phyloP scores from a whole-genome alignment of 2,113 vertebrate species.

The Gymnorhina tibicen region DNA sequence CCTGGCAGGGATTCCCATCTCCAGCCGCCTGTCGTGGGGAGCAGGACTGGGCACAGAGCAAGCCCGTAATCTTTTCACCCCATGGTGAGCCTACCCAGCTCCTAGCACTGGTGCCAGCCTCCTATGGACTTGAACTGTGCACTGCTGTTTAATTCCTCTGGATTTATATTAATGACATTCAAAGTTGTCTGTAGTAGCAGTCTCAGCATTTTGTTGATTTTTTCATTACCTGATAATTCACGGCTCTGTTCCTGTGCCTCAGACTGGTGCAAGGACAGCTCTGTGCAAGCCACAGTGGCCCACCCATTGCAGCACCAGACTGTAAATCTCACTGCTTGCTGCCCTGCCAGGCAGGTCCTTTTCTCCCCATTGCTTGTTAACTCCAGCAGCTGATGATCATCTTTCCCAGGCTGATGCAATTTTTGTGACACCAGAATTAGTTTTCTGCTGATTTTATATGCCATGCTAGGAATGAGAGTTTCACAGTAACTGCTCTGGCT shows the following conservation, averaged over 20 bases:
- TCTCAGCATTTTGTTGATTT: constrained; percentile 14
- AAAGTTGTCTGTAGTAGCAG: background rate
- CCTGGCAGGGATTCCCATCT: background rate
- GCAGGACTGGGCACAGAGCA: background rate
- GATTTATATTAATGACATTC: background rate
- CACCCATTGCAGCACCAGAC: background rate
- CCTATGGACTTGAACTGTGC: background rate
- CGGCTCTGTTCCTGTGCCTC: background rate
- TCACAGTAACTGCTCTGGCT: constrained; percentile 14
- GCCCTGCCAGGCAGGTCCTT: background rate
- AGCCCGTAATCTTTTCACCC: background rate
- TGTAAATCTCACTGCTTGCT: background rate
- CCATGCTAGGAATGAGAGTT: background rate
- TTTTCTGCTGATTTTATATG: constrained; percentile 22
- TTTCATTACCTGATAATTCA: constrained; percentile 30
- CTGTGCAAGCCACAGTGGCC: background rate
- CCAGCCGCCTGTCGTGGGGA: background rate
- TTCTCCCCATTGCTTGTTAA: background rate
- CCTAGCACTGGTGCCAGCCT: background rate
- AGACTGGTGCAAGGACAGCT: background rate
- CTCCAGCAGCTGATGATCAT: constrained; percentile 7
- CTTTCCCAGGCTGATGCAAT: background rate
- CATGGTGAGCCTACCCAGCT: background rate
- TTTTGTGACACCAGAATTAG: constrained; percentile 18
- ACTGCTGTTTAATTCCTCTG: background rate